Evolutionary conservation across 2,888 invertebrate species (phyloP).

Genomic region (Drosophila melanocephala): DNA sequence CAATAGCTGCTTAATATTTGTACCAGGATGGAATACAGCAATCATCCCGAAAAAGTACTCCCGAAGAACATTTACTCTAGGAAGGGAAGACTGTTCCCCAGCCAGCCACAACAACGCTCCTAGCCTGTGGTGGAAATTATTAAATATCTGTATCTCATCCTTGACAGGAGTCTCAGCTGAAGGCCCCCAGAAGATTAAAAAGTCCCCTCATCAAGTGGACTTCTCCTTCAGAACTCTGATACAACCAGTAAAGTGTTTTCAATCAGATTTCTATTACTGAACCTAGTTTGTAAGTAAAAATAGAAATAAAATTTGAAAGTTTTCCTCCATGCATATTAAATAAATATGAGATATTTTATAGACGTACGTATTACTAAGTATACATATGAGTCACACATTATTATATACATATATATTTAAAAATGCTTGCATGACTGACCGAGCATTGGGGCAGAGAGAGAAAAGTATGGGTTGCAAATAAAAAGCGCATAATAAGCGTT

Average conservation of each 20-base stretch:
- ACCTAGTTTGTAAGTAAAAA: background rate
- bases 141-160: background rate
- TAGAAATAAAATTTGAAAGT: fast-evolving
- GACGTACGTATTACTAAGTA: background rate
- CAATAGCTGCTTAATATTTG: background rate
- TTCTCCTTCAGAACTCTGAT: fast-evolving
- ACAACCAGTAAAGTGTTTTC: background rate
- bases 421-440: conserved; percentile 63
- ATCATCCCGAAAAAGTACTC: background rate
- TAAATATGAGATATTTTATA: background rate
- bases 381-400: background rate
- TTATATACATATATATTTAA: background rate
- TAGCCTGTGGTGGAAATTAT: background rate
- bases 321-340: background rate
- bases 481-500: conserved; percentile 84
- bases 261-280: background rate
- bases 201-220: background rate
- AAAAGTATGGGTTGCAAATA: conserved; percentile 79
- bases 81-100: background rate
- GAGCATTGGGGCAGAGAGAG: conserved; percentile 52
- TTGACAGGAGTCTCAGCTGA: background rate
- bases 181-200: background rate
- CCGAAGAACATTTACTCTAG: fast-evolving
- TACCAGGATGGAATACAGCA: background rate
- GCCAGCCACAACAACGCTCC: background rate